phyloP scores from a whole-genome alignment of 1,140 invertebrate species.

The Lordiphosa stackelbergi region DNA sequence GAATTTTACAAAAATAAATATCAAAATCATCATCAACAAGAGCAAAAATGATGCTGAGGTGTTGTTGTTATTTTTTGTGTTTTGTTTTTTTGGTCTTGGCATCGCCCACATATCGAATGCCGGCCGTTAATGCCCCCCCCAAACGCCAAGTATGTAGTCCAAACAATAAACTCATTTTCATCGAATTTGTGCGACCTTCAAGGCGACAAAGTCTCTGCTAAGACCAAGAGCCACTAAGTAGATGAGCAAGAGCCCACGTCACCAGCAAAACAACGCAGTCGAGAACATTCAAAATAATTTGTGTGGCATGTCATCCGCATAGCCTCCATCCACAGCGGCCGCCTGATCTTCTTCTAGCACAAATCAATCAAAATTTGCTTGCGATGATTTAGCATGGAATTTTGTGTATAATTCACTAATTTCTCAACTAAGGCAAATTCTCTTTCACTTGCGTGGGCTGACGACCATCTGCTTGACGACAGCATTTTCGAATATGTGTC shows the following conservation, averaged over 20 bases:
- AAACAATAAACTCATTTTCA: constrained; percentile 73
- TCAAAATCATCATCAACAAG: constrained; percentile 60
- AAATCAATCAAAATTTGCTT: constrained; percentile 68
- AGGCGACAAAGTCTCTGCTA: constrained; percentile 35
- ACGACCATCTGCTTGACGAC: constrained; percentile 50
- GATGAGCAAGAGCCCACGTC: not conserved
- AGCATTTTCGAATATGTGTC: constrained; percentile 43
- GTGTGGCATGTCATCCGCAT: constrained; percentile 37
- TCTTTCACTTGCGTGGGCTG: constrained; percentile 43
- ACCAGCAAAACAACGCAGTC: not conserved
- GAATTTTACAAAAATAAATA: constrained; percentile 72
- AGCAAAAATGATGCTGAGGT: constrained; percentile 37
- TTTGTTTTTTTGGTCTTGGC: constrained; percentile 29
- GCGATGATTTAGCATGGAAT: constrained; percentile 67
- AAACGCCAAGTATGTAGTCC: constrained; percentile 24
- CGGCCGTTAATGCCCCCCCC: constrained; percentile 44
- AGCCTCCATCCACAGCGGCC: constrained; percentile 3
- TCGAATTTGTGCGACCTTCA: constrained; percentile 62
- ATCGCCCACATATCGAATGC: constrained; percentile 50
- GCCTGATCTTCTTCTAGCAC: constrained; percentile 10
- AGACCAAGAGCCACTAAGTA: constrained; percentile 12
- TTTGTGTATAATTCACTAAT: constrained; percentile 60
- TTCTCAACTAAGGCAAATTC: constrained; percentile 60
- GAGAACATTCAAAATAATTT: constrained; percentile 7
- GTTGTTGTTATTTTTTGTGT: constrained; percentile 32